Base-by-base conservation (phyloP, 2,113 vertebrate genomes). In the Polypterus senegalus region DNA sequence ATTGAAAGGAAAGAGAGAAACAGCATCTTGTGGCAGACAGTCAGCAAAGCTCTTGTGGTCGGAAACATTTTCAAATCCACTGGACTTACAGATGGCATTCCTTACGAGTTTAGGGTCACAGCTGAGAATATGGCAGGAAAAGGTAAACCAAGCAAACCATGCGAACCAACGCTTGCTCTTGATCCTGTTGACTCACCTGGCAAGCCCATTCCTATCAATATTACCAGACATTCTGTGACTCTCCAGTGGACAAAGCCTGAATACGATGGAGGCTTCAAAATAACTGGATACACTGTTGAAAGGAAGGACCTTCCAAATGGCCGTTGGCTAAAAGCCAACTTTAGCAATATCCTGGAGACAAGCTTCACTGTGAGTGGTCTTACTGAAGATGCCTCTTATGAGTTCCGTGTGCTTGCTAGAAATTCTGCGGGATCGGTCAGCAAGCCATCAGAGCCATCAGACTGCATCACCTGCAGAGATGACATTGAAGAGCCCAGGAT, bases 241-340 rank as follows among this genome's bases (percentile, higher is more conserved):
- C 81, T 99, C 73, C 87, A 90, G 70, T 99, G 96, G 96, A 83
- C 86, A 66, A 99, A 96, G 72, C 96, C 96, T 66, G 90, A 97
- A 71, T 99, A 97, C 66, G 94, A 94, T 62, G 96, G 96, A 71
- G 96, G 96, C 47, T 97, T 97, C 77, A 99, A 98, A 78, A 96
- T 99, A 71, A 97, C 93, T 62, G 94, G 95, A 64, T 99, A 98
- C 53, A 88, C 83, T 1, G 89, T 99, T 68, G 96, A 99, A 76
- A 99, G 94, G 79, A 90, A 79, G 83, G 94, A 99, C 69, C 78
- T 94, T 68, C 95, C 95, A 63, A 74, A 87, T 66, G 92, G 95
- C 48, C 90, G 95, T 51, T 99, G 96, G 96, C 87, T 89, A 9
- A 94, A 91, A 73, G 94, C 94, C 66, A 99, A 98, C 79, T 99